Conservation (phyloP, 1,140 invertebrate species). For the Cherax quadricarinatus region DNA sequence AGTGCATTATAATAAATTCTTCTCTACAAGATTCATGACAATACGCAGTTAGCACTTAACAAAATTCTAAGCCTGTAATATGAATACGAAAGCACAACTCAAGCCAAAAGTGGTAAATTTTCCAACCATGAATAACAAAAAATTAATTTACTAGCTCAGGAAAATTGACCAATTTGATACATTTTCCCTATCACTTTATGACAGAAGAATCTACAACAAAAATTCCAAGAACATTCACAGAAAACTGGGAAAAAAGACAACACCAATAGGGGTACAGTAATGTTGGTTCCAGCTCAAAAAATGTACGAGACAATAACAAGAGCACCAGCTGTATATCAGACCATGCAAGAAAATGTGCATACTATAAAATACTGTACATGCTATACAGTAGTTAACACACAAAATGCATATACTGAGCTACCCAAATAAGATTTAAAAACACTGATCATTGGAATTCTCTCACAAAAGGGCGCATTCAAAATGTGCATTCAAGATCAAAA, state of each 20-base stretch:
- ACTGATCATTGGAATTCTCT: not conserved
- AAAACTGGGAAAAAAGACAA: not conserved
- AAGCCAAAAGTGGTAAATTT: not conserved
- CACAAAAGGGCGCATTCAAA: not conserved
- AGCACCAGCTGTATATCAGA: not conserved
- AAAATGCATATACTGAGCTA: not conserved
- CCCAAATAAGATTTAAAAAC: not conserved
- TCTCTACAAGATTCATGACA: not conserved
- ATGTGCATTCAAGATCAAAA: not conserved
- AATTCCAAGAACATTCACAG: not conserved
- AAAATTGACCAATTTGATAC: not conserved
- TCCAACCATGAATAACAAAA: not conserved
- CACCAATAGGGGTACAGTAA: not conserved
- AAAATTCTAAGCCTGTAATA: not conserved
- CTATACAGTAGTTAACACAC: not conserved
- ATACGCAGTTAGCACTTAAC: not conserved
- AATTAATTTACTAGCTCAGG: not conserved
- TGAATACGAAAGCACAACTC: not conserved
- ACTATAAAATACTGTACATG: not conserved
- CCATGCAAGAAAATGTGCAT: constrained; percentile 1
- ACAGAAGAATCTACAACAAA: not conserved
- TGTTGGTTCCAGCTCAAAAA: not conserved
- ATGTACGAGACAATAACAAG: not conserved
- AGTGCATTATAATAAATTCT: not conserved
- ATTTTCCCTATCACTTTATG: not conserved